These are phyloP conservation scores for Oceanodroma leucorhoa DNA, from an alignment of 2,797 vertebrate genomes.

Conservation along the genomic window DNA sequence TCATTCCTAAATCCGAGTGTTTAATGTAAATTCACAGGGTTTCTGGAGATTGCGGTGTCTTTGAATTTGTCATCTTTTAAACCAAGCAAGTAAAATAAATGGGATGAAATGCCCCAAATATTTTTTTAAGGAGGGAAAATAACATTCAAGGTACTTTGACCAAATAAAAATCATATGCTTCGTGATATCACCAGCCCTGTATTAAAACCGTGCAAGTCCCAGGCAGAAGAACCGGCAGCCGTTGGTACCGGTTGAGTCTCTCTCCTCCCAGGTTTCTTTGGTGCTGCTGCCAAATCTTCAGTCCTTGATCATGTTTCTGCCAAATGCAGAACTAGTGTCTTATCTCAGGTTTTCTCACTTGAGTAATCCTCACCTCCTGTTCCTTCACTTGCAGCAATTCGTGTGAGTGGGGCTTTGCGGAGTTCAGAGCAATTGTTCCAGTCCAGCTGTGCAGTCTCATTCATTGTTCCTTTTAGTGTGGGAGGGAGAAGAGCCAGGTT, in stretches of 20 bases:
- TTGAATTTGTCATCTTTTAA: not conserved
- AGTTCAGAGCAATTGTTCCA: not conserved
- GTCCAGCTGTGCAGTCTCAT: not conserved
- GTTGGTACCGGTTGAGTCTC: fast-evolving
- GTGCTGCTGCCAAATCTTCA: not conserved
- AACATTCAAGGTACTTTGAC: not conserved
- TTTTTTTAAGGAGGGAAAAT: not conserved
- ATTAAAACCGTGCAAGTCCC: not conserved
- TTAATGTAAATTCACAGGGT: not conserved
- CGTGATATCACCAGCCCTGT: fast-evolving
- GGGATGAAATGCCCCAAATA: not conserved
- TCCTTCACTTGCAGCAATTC: not conserved
- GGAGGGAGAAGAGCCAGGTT: not conserved
- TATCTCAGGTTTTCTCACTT: fast-evolving
- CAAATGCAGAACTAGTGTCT: not conserved
- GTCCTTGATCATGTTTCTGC: fast-evolving
- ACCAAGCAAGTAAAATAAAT: not conserved
- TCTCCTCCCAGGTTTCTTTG: not conserved
- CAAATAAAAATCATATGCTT: not conserved
- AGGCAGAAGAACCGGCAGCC: not conserved
- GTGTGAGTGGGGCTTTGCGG: not conserved
- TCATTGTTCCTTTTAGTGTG: not conserved
- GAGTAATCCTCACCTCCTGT: not conserved
- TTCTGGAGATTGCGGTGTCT: fast-evolving
- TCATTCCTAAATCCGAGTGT: fast-evolving